Evolutionary conservation across 1,140 invertebrate species (phyloP), one percentile per base, ranked within the genome.

Genomic region (Condylostylus longicornis): DNA sequence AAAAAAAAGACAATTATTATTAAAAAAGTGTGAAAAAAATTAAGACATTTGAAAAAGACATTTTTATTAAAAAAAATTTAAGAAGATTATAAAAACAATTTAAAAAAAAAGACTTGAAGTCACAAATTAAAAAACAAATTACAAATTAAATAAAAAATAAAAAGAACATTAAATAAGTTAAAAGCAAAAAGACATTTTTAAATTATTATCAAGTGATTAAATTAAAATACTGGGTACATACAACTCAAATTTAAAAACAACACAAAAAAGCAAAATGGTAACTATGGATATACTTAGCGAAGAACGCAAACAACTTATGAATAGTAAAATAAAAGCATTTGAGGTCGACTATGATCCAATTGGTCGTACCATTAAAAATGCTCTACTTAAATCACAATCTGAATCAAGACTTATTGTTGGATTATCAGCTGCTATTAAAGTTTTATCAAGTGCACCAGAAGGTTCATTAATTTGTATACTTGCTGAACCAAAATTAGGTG

Each of bases 391-490:
- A 37, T 73, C 74, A 13, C 65, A 65, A 38, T 51, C 59, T 6
- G 71, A 75, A 45, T 65, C 71, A 20, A 62, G 74, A 10, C 55
- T 76, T 9, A 70, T 74, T 8, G 64, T 72, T 13, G 74, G 74
- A 5, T 63, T 77, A 2, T 50, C 71, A 3, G 70, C 71, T 0
- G 69, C 72, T 18, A 68, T 75, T 15, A 66, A 72, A 45, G 64
- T 64, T 36, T 53, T 77, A 31, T 70, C 73, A 10, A 68, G 69
- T 28, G 65, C 67, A 27, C 64, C 66, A 23, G 67, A 70, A 29
- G 68, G 70, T 9, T 72, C 72, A 1, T 59, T 76, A 2, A 71
- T 78, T 44, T 77, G 74, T 41, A 49, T 78, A 12, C 65, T 75
- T 34, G 69, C 72, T 4, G 65, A 70, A 41, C 68, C 69, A 14